A percentile compares a stretch with the other conserved stretches of the same genome.
phyloP scores from a whole-genome alignment of 2,888 invertebrate genomes.

The Polyommatus iphigenia region DNA sequence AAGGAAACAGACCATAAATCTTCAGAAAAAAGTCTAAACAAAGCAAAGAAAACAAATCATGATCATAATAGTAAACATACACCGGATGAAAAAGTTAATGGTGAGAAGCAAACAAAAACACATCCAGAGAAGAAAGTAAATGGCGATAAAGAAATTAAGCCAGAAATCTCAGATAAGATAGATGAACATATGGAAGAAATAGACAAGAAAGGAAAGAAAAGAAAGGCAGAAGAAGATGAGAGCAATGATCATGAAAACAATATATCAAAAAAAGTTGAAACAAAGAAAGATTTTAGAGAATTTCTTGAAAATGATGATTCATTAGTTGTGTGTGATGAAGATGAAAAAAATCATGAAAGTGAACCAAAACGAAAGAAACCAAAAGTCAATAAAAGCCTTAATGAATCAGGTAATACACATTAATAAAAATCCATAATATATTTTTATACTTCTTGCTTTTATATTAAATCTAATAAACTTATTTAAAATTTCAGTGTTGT shows the following conservation, averaged over 20 bases:
- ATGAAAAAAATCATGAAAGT: slow-evolving; percentile 22
- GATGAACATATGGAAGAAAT: slow-evolving; percentile 25
- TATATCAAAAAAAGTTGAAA: slow-evolving; percentile 37
- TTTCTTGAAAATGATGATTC: slow-evolving; percentile 51
- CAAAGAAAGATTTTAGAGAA: slow-evolving; percentile 50
- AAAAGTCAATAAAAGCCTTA: slow-evolving; percentile 57
- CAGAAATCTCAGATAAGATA: slow-evolving; percentile 19
- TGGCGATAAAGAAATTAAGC: not conserved
- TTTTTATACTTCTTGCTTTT: not conserved
- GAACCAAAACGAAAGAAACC: slow-evolving; percentile 47
- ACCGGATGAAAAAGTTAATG: slow-evolving; percentile 15
- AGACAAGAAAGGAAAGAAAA: slow-evolving; percentile 33
- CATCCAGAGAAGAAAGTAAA: not conserved
- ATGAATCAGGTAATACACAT: slow-evolving; percentile 61
- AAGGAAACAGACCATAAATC: slow-evolving; percentile 31
- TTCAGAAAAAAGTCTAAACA: slow-evolving; percentile 30
- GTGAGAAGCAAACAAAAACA: not conserved
- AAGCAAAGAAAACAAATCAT: slow-evolving; percentile 32
- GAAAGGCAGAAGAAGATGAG: slow-evolving; percentile 35
- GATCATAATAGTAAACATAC: slow-evolving; percentile 5
- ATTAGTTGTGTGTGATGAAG: slow-evolving; percentile 37
- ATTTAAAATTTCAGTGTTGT: slow-evolving; percentile 56
- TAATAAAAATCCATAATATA: not conserved
- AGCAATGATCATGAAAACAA: slow-evolving; percentile 32
- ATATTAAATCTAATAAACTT: not conserved